A percentile compares a stretch with the other conserved stretches of the same genome.
phyloP scores from a whole-genome alignment of 2,888 invertebrate species.

The Drosophila koepferae region DNA sequence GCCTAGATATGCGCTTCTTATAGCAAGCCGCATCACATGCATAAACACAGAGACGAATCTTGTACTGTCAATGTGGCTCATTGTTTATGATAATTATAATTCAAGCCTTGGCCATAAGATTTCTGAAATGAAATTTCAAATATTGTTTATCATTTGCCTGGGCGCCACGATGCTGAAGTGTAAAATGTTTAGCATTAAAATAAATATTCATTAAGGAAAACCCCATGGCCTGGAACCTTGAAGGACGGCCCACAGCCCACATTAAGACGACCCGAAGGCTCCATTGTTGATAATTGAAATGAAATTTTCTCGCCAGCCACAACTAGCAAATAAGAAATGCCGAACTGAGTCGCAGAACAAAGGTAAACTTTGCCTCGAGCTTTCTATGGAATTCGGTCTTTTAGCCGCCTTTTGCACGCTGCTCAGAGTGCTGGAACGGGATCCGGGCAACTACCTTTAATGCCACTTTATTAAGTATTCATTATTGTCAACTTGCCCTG shows the following conservation, averaged over 20 bases:
- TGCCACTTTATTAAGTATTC: conserved; percentile 78
- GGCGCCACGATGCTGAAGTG: conserved; percentile 4
- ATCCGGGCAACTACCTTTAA: conserved; percentile 60
- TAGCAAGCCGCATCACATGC: no score
- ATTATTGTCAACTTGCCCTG: conserved; percentile 72
- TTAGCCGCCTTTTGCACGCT: conserved; percentile 25
- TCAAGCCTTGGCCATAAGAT: not conserved
- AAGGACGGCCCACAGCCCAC: conserved; percentile 39
- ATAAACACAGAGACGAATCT: not conserved
- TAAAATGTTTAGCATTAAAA: conserved; percentile 20
- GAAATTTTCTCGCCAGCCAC: conserved; percentile 50
- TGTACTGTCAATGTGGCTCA: not conserved
- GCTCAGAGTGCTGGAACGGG: conserved; percentile 29
- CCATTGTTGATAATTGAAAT: conserved; percentile 73
- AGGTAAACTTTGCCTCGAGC: conserved; percentile 69
- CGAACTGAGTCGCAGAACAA: conserved; percentile 46
- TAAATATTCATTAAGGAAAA: conserved; percentile 31
- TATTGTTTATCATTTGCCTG: not conserved
- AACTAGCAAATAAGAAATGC: conserved; percentile 18
- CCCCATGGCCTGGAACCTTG: conserved; percentile 11
- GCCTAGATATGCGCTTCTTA: no score
- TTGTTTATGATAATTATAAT: not conserved
- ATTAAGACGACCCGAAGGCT: conserved; percentile 48
- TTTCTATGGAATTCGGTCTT: conserved; percentile 22
- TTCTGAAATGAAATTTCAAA: not conserved